Evolutionary conservation across 1,140 invertebrate species (phyloP).

Genomic region (Hermetia illucens): DNA sequence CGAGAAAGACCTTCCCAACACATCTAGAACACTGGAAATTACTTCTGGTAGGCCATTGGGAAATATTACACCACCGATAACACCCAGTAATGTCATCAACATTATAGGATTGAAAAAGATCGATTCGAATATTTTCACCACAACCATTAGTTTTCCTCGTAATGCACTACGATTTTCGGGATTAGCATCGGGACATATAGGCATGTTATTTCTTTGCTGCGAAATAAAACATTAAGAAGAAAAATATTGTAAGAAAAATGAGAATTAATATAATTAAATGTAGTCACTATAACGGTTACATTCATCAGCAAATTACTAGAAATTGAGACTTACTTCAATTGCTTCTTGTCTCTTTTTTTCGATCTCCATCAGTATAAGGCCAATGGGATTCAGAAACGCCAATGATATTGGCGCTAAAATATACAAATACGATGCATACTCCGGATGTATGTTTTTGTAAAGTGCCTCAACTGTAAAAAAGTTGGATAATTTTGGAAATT

Average conservation of each 20-base stretch:
- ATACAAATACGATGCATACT: conserved; percentile 84
- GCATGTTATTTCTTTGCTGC: no score
- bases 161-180: no score
- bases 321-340: conserved; percentile 15
- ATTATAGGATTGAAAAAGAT: conserved; percentile 81
- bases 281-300: neutral
- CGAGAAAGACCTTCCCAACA: conserved; percentile 78
- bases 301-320: neutral
- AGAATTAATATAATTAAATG: no score
- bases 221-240: no score
- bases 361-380: conserved; percentile 82
- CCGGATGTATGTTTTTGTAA: conserved; percentile 66
- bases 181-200: no score
- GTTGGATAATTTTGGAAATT: neutral
- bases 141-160: conserved; percentile 27
- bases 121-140: conserved; percentile 41
- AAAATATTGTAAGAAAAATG: no score
- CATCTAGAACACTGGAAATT: conserved; percentile 59
- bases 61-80: conserved; percentile 73
- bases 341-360: conserved; percentile 43
- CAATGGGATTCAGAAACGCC: conserved; percentile 83
- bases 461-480: conserved; percentile 52
- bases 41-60: conserved; percentile 59
- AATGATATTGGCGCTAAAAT: conserved; percentile 88
- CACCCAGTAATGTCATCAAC: conserved; percentile 84